Conservation (phyloP, 2,113 vertebrate species). For the Rhabdornis inornatus region DNA sequence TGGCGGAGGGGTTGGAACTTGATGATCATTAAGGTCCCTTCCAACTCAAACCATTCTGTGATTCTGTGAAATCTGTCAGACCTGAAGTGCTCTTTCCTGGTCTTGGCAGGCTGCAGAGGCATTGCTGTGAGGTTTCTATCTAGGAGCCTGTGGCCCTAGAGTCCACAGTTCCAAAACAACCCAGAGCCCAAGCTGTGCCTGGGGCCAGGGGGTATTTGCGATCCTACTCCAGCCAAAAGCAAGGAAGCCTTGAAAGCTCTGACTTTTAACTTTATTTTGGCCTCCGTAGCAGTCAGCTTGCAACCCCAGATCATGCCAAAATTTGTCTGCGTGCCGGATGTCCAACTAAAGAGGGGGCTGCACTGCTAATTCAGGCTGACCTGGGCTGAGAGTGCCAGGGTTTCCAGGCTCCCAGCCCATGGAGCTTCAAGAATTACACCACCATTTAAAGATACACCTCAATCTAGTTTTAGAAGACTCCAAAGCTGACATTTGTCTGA, state of each 20-base stretch:
- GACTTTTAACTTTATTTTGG: neutral
- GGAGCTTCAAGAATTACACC: neutral
- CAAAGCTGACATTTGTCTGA: neutral
- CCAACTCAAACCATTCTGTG: neutral
- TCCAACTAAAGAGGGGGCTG: neutral
- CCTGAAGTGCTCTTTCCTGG: neutral
- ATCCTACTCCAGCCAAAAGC: neutral
- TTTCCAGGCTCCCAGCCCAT: neutral
- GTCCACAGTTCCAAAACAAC: neutral
- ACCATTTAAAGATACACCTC: neutral
- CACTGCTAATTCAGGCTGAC: neutral
- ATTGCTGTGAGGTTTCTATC: neutral
- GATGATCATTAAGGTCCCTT: neutral
- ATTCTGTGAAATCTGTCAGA: neutral
- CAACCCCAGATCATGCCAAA: neutral
- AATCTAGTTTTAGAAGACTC: neutral
- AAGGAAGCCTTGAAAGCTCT: neutral
- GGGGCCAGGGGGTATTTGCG: neutral
- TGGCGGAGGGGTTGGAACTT: neutral
- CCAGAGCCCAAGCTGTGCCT: neutral
- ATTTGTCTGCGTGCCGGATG: neutral
- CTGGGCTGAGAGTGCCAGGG: neutral
- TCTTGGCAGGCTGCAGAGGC: neutral
- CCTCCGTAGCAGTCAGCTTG: neutral
- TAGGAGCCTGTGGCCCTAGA: neutral